phyloP scores from a whole-genome alignment of 2,888 invertebrate species.

The Orchesella flavescens region DNA sequence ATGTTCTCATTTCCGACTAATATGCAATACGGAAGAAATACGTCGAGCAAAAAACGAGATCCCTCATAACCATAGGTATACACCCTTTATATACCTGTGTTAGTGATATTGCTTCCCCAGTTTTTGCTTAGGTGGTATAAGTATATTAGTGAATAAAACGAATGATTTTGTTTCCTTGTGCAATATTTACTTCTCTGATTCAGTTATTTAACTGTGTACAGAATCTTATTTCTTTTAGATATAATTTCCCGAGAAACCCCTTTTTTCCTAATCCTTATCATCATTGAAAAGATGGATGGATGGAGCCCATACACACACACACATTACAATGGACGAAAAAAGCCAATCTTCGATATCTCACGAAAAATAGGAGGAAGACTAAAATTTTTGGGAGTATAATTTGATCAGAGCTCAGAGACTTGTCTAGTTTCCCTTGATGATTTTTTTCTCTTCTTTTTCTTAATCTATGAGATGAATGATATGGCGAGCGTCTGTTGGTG shows the following conservation, averaged over 20 bases:
- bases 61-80: too few relatives aligned
- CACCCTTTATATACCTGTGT: too few relatives aligned
- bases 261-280: constrained; percentile 62
- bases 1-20: too few relatives aligned
- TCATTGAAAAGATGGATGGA: constrained; percentile 44
- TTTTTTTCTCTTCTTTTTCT: constrained; percentile 54
- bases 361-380: constrained; percentile 34
- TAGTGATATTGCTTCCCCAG: too few relatives aligned
- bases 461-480: constrained; percentile 66
- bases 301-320: constrained; percentile 9
- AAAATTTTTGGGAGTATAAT: constrained; percentile 64
- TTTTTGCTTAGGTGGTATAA: background rate
- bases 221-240: constrained; percentile 49
- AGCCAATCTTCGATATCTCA: constrained; percentile 57
- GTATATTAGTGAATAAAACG: background rate
- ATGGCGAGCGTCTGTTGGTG: constrained; percentile 60
- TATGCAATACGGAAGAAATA: too few relatives aligned
- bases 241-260: constrained; percentile 51
- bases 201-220: constrained; percentile 55
- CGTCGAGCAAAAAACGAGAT: too few relatives aligned
- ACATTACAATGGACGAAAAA: constrained; percentile 39
- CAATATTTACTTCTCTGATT: constrained; percentile 63
- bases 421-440: constrained; percentile 62
- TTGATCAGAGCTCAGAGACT: constrained; percentile 64
- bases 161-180: constrained; percentile 60